phyloP scores from a whole-genome alignment of 2,888 invertebrate genomes.

The Prosopocoilus inquinatus region DNA sequence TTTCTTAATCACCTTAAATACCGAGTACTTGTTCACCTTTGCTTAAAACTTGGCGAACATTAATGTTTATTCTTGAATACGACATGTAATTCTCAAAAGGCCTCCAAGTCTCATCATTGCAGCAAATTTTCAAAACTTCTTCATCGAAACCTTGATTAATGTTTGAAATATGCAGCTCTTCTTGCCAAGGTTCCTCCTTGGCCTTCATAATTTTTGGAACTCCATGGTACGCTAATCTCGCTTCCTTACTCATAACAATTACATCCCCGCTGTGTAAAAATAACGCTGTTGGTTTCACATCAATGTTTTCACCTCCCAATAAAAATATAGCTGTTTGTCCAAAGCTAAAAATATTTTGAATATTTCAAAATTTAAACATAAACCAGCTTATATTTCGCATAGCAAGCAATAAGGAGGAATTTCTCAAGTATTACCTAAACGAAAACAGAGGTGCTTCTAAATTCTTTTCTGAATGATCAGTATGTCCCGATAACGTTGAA shows the following conservation, averaged over 20 bases:
- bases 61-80: constrained; percentile 86
- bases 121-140: constrained; percentile 36
- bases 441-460: constrained; percentile 87
- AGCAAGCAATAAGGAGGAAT: background rate
- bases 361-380: background rate
- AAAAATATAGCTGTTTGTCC: constrained; percentile 94
- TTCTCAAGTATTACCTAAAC: constrained; percentile 62
- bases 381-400: no score
- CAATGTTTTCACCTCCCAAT: constrained; percentile 76
- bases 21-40: no score
- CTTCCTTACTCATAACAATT: constrained; percentile 82
- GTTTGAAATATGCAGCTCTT: constrained; percentile 5
- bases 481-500: constrained; percentile 90
- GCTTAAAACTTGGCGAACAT: constrained; percentile 85
- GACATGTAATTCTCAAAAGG: constrained; percentile 62
- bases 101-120: constrained; percentile 53
- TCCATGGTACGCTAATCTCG: constrained; percentile 88
- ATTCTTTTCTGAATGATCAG: constrained; percentile 90
- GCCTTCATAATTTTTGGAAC: constrained; percentile 80
- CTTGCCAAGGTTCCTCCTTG: constrained; percentile 53
- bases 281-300: constrained; percentile 67
- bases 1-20: no score
- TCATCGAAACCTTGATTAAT: constrained; percentile 24
- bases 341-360: constrained; percentile 71
- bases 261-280: constrained; percentile 87